Base-by-base conservation (phyloP, 2,113 vertebrate genomes). In the Holacanthus passer region DNA sequence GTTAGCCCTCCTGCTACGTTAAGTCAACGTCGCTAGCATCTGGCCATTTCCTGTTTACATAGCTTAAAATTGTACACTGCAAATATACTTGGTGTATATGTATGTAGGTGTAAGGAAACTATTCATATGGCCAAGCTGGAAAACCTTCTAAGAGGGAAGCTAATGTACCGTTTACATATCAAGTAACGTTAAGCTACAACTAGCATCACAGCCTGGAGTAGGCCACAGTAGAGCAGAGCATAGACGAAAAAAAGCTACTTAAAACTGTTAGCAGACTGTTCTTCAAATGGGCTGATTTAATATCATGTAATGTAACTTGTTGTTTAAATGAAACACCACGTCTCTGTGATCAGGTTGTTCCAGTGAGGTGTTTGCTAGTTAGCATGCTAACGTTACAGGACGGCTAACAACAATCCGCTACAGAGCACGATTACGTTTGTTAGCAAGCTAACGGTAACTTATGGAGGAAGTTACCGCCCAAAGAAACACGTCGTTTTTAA, bases 381-480 rank as follows among this genome's bases (percentile, higher is more conserved):
- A 90, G 85, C 88, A 24, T 81, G 85, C 83, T 79, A 73, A 66
- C 52, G 53, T 0, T 52, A 14, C 9, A 31, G 19, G 19, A 19
- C 35, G 20, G 91, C 83, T 89, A 84, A 85, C 56, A 68, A 81
- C 82, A 72, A 77, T 19, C 81, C 55, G 79, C 56, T 47, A 27
- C 60, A 69, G 9, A 67, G 24, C 79, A 73, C 71, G 37, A 73
- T 79, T 35, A 67, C 3, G 55, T 43, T n/a, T 6, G 47, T n/a
- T 88, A 86, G 81, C 82, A 76, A 48, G 84, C 86, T 86, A 90
- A 86, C 13, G 66, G 22, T 58, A 83, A 85, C 72, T 79, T 86
- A 19, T 52, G 22, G 53, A 47, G 71, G 41, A 85, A 88, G 78
- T 81, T 78, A 45, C 16, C 22, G 45, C 5, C 2, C 10, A 17